A percentile compares a stretch with the other conserved stretches of the same genome.
These are phyloP conservation scores for Halictus quadricinctus DNA, from an alignment of 2,888 invertebrate species.

Conservation along the genomic window DNA sequence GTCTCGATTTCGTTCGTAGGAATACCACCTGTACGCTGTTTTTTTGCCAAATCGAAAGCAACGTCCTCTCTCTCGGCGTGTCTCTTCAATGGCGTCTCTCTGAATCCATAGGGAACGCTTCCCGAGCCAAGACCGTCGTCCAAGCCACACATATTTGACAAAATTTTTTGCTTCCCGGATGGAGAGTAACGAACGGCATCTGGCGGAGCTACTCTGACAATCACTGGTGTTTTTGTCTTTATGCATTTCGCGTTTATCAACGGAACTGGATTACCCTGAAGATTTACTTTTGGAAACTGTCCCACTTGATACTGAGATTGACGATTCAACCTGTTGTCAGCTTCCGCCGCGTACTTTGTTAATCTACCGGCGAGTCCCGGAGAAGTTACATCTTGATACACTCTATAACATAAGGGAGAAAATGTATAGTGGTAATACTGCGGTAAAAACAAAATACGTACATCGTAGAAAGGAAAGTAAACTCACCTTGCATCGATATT, in stretches of 20 bases:
- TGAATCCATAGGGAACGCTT: constrained; percentile 72
- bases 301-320: constrained; percentile 78
- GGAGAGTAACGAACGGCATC: constrained; percentile 70
- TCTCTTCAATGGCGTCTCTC: constrained; percentile 78
- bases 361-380: constrained; percentile 78
- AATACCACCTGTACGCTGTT: constrained; percentile 76
- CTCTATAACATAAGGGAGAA: constrained; percentile 35
- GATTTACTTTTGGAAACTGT: constrained; percentile 80
- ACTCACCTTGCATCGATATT: constrained; percentile 83
- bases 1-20: constrained; percentile 71
- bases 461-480: background rate
- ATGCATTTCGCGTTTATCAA: constrained; percentile 72
- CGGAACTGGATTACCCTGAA: constrained; percentile 76
- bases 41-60: constrained; percentile 76
- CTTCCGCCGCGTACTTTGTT: constrained; percentile 79
- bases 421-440: background rate
- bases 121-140: constrained; percentile 60
- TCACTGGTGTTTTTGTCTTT: constrained; percentile 75
- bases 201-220: constrained; percentile 78
- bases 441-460: background rate
- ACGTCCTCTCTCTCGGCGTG: constrained; percentile 80
- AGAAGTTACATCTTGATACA: constrained; percentile 75
- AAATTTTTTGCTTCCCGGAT: constrained; percentile 69
- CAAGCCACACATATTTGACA: constrained; percentile 54
- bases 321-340: constrained; percentile 75